Evolutionary conservation across 2,888 invertebrate species (phyloP).

Genomic region (Galeopsomyia nigrocyanea): DNA sequence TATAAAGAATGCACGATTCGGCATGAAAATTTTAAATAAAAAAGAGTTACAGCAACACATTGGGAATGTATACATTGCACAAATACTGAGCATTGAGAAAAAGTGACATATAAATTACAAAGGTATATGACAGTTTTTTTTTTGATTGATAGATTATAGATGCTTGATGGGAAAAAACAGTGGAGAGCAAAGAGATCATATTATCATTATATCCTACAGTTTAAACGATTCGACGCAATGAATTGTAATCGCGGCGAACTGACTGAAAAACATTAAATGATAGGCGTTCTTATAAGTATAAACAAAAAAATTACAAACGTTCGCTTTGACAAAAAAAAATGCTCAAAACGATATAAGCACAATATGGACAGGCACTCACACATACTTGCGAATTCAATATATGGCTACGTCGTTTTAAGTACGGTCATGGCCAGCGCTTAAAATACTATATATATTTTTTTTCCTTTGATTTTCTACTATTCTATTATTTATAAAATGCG

Average conservation of each 20-base stretch:
- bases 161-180: constrained; percentile 55
- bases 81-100: constrained; percentile 60
- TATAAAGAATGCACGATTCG: constrained; percentile 56
- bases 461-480: constrained; percentile 43
- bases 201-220: constrained; percentile 37
- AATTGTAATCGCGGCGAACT: constrained; percentile 35
- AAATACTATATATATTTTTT: constrained; percentile 55
- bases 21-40: constrained; percentile 49
- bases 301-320: constrained; percentile 42
- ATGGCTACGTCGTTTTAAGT: constrained; percentile 64
- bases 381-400: constrained; percentile 65
- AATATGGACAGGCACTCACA: constrained; percentile 66
- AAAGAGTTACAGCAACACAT: constrained; percentile 46
- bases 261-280: constrained; percentile 46
- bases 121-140: constrained; percentile 36
- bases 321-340: constrained; percentile 16
- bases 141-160: constrained; percentile 50
- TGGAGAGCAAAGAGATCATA: constrained; percentile 64
- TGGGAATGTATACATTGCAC: constrained; percentile 68
- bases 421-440: constrained; percentile 67
- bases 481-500: constrained; percentile 51
- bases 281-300: constrained; percentile 43
- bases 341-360: constrained; percentile 48
- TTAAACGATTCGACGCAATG: constrained; percentile 43
- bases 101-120: constrained; percentile 58